phyloP scores from a whole-genome alignment of 2,113 vertebrate species.

The Puffinus mauretanicus region DNA sequence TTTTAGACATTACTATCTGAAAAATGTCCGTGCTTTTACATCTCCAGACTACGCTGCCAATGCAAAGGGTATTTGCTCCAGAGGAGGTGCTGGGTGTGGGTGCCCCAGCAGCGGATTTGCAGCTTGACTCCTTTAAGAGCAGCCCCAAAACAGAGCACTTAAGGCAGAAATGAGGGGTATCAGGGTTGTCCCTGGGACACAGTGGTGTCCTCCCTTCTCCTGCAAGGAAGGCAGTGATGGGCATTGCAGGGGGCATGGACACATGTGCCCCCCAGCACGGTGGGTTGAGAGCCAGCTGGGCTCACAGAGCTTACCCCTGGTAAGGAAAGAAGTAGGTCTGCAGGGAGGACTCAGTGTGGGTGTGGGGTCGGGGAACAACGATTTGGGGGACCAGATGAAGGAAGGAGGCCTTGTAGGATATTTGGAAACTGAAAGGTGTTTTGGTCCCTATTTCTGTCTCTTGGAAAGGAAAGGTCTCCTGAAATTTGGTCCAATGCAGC shows the following conservation, averaged over 20 bases:
- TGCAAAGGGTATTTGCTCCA: neutral
- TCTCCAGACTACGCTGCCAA: fast-evolving
- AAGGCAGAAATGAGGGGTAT: neutral
- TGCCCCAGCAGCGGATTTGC: neutral
- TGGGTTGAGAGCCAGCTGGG: neutral
- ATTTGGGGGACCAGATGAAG: neutral
- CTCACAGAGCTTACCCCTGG: neutral
- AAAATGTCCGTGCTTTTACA: neutral
- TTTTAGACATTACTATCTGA: neutral
- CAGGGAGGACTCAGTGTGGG: neutral
- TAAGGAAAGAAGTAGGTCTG: neutral
- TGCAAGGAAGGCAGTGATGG: neutral
- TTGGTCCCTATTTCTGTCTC: neutral
- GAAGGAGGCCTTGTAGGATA: neutral
- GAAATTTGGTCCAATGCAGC: neutral
- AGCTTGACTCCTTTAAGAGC: neutral
- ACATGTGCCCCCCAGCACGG: neutral
- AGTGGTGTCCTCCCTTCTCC: neutral
- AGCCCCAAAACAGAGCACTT: neutral
- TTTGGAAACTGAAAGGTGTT: neutral
- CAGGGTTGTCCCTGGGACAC: too few species aligned
- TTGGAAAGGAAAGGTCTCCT: neutral
- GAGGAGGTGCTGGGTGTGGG: neutral
- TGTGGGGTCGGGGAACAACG: neutral
- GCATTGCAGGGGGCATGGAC: too few species aligned